Percentiles rank a stretch among this genome's conserved stretches.
Conservation (phyloP, 2,113 vertebrate genomes). For the Madoqua kirkii region DNA sequence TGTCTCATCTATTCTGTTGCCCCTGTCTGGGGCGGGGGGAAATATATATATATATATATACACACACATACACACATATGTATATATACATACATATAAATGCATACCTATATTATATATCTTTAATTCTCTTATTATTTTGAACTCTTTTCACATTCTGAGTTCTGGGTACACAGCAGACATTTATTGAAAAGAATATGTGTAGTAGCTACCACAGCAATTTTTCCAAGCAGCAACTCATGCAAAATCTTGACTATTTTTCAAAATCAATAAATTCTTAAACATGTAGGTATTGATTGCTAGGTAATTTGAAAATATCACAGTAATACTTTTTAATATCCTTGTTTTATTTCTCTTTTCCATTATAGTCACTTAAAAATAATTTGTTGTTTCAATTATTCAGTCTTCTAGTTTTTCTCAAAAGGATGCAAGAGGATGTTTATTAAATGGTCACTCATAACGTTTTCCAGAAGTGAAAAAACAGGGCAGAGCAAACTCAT, state of each 20-base stretch:
- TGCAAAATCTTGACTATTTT: not conserved
- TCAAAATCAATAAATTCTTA: not conserved
- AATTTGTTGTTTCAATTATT: not conserved
- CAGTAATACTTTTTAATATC: not conserved
- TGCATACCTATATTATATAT: not conserved
- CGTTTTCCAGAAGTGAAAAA: not conserved
- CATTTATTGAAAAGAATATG: not conserved
- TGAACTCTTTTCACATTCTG: not conserved
- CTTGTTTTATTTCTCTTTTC: not conserved
- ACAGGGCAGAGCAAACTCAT: not conserved
- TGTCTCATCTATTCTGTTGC: not conserved
- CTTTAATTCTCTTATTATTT: not conserved
- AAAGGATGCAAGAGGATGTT: not conserved
- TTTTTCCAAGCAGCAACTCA: not conserved
- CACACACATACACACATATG: rapidly evolving
- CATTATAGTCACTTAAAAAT: not conserved
- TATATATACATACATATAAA: not conserved
- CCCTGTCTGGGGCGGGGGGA: not conserved
- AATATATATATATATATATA: too few relatives aligned
- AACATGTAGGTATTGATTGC: not conserved
- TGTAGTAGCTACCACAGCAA: not conserved
- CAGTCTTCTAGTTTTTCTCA: not conserved
- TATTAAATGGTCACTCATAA: not conserved
- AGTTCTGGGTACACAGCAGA: not conserved
- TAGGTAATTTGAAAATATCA: not conserved